A percentile compares a stretch with the other conserved stretches of the same genome.
Conservation (phyloP, 2,888 invertebrate species). For the Globia sparganii region DNA sequence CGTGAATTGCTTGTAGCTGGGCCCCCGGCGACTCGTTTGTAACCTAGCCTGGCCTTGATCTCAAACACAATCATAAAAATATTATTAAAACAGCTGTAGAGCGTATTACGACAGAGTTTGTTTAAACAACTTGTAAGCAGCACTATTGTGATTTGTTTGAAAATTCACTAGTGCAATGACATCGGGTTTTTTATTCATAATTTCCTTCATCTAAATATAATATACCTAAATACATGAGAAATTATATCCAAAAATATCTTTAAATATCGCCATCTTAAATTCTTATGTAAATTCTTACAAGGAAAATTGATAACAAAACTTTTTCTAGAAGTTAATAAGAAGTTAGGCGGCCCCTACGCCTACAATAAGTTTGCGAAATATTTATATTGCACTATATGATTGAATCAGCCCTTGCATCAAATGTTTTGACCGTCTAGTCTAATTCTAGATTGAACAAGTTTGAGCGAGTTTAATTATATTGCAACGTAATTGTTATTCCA, state of each 20-base stretch:
- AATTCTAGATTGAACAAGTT: no score
- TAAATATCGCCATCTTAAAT: background rate
- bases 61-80: background rate
- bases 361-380: no score
- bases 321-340: background rate
- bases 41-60: no score
- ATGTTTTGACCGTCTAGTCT: no score
- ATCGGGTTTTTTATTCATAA: background rate
- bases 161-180: no score
- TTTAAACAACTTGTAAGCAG: background rate
- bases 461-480: no score
- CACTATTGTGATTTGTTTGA: background rate
- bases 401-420: no score
- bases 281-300: background rate
- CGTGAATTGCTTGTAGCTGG: no score
- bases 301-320: background rate
- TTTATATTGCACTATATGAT: no score
- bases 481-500: no score
- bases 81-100: background rate
- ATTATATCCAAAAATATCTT: background rate
- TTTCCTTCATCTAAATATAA: constrained; percentile 2
- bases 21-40: no score
- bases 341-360: background rate
- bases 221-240: background rate
- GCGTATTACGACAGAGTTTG: background rate